phyloP scores from a whole-genome alignment of 2,797 vertebrate species.

The Melanotaenia nigrans region DNA sequence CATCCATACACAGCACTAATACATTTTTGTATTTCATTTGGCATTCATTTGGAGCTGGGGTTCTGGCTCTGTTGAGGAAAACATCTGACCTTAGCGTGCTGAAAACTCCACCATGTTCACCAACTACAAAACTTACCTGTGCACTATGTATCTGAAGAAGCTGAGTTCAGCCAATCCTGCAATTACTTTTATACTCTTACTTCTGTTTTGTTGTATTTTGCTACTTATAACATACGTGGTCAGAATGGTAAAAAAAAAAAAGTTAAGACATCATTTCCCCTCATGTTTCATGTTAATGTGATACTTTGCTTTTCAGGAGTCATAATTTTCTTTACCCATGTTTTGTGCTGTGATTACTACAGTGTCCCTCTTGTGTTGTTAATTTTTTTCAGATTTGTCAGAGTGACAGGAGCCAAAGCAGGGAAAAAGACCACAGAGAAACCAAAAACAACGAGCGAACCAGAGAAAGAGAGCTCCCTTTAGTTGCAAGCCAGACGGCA shows the following conservation, averaged over 20 bases:
- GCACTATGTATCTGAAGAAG: background rate
- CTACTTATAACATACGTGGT: background rate
- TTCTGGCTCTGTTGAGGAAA: too few relatives aligned
- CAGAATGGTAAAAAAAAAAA: background rate
- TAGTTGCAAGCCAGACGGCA: constrained; percentile 55
- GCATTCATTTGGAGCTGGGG: background rate
- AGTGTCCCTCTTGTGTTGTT: constrained; percentile 24
- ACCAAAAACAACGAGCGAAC: constrained; percentile 49
- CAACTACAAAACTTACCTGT: background rate
- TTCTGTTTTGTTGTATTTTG: background rate
- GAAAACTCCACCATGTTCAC: background rate
- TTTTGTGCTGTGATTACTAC: constrained; percentile 41
- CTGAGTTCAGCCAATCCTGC: background rate
- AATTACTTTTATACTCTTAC: background rate
- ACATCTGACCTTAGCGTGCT: too few relatives aligned
- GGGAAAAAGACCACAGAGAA: constrained; percentile 59
- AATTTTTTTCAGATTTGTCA: constrained; percentile 55
- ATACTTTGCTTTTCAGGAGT: constrained; percentile 18
- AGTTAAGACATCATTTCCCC: background rate
- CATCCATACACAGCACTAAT: background rate
- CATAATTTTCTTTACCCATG: constrained; percentile 26
- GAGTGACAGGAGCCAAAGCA: constrained; percentile 56
- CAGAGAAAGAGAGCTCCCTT: constrained; percentile 59
- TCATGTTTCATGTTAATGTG: constrained; percentile 26
- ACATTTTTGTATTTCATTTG: background rate